These are phyloP conservation scores for Portevinia maculata DNA, from an alignment of 2,888 invertebrate genomes.

Conservation along the genomic window DNA sequence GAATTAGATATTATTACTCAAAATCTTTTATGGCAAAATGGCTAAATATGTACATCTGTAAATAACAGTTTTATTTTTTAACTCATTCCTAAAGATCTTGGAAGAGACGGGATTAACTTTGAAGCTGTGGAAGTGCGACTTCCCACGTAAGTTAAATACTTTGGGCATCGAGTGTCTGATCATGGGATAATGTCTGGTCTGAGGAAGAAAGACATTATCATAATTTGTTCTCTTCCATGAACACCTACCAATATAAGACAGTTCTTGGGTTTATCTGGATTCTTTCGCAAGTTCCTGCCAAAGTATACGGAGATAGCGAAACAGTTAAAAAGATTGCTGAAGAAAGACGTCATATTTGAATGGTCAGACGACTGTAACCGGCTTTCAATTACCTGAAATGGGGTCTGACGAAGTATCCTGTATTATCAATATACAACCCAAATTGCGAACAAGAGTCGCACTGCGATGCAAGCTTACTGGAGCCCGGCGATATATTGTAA, in stretches of 20 bases:
- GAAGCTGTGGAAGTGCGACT: constrained; percentile 4
- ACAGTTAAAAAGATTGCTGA: constrained; percentile 5
- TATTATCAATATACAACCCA: background rate
- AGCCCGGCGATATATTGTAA: background rate
- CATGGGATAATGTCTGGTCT: background rate
- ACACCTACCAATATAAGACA: background rate
- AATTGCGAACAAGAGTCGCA: constrained; percentile 3
- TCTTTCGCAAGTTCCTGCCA: background rate
- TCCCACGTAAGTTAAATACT: background rate
- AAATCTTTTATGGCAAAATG: too few relatives aligned
- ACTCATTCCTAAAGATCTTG: constrained; percentile 1
- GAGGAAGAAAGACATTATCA: background rate
- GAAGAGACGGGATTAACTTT: background rate
- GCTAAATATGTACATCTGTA: too few relatives aligned
- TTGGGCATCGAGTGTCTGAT: background rate
- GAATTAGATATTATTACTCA: too few relatives aligned
- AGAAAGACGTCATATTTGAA: constrained; percentile 8
- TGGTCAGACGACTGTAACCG: constrained; percentile 6
- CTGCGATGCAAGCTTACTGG: constrained; percentile 3
- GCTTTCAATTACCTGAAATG: constrained; percentile 4
- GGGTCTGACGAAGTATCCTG: background rate
- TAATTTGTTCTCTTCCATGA: background rate
- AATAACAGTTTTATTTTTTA: too few relatives aligned
- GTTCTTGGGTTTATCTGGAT: too few relatives aligned
- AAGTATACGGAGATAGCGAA: constrained; percentile 4